Base-by-base conservation (phyloP, 1,140 invertebrate genomes). In the Ectropis grisescens region DNA sequence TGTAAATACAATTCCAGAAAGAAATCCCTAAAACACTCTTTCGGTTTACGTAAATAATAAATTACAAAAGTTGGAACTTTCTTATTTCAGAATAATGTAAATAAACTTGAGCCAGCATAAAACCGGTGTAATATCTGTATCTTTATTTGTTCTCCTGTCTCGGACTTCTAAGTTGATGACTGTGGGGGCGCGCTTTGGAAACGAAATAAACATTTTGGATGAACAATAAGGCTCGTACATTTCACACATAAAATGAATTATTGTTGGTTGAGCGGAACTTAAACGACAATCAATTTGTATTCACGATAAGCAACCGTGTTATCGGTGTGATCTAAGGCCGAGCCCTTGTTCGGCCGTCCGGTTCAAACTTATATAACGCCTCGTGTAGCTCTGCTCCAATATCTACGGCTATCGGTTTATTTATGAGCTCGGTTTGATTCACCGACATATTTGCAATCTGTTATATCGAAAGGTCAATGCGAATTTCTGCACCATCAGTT, bases 231-330 rank as follows among this genome's bases (percentile, higher is more conserved):
- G n/a, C n/a, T n/a, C n/a, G n/a, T n/a, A n/a, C 3, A 4, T 19
- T 19, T 19, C 31, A 33, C 26, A 12, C 22, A 32, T 33, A 37
- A 33, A 38, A 34, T 19, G 23, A 12, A 34, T 14, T 11, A 19
- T 35, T 32, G 22, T 24, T 15, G 32, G 31, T 28, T 33, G 32
- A 42, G 33, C 37, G 19, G 26, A 30, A 37, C 10, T 29, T 24
- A 35, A 43, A 46, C 41, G 40, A 50, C 33, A 37, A 40, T 39
- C 42, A 47, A 55, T 50, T 50, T 44, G 43, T 46, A 46, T 37
- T 36, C 14, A 19, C 30, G 34, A 49, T 49, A 43, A 43, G 41
- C 40, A 22, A 22, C 15, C 33, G 16, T 8, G 46, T 52, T 52
- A 52, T 52, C 49, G 33, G 29, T 15, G 25, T 22, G 11, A 31